Base-by-base conservation (phyloP, 2,888 invertebrate species). In the Aricia artaxerxes region DNA sequence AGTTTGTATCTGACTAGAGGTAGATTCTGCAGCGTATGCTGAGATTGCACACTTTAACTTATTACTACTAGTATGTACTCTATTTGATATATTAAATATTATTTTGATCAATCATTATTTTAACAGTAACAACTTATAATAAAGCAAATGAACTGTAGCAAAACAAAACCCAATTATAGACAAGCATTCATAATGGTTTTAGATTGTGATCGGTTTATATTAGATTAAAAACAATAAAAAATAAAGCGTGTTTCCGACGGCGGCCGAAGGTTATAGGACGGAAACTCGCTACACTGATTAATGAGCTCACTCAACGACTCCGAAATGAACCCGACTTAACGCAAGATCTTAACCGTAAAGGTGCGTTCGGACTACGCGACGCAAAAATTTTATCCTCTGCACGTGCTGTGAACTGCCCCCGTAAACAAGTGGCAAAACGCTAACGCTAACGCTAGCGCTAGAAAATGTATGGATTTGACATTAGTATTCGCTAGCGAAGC, bases 171-270 rank as follows among this genome's bases (percentile, higher is more conserved):
- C 44, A 16, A 78, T 79, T 75, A 79, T 35, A 73, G 73, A 78
- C 73, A 40, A 78, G 44, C 44, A 61, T 57, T 40, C 61, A 73
- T 40, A 79, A 79, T 35, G 75, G 40, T 13, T 40, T 31, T 11
- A 88, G 89, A 89, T 90, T 91, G 88, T 81, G 76, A 82, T 82
- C 82, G 90, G 89, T 90, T 92, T 91, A 90, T 91, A 88, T 90
- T 91, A 92, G 92, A 92, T 93, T 90, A 92, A 91, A 94, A 93
- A 93, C 92, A 92, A 93, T 93, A 90, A 90, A 89, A 92, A 93
- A 90, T 91, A 91, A 92, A 90, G 88, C 88, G 86, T 88, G 88
- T 87, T 92, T 90, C 91, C 92, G 91, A 88, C 86, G 87, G 84
- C 83, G 85, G 83, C 84, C 85, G 85, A 86, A 87, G 80, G 82